A percentile compares a stretch with the other conserved stretches of the same genome.
Evolutionary conservation across 2,888 invertebrate genomes (phyloP).

Genomic region (Prosopocoilus inquinatus): DNA sequence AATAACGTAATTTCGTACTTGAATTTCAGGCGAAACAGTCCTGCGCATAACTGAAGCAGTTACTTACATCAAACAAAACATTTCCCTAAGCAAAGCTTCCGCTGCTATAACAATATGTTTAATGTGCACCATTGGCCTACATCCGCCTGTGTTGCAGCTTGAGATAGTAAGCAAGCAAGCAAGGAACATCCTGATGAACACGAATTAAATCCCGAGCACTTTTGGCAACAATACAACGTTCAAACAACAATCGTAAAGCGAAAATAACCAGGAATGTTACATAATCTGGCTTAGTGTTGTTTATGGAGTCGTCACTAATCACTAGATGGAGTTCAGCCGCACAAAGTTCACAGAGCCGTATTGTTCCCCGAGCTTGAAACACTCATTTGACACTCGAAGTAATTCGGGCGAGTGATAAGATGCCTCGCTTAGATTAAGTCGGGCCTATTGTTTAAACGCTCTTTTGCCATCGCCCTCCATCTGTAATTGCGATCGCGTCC

Average conservation of each 20-base stretch:
- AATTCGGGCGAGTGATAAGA: background rate
- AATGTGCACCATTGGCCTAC: constrained; percentile 1
- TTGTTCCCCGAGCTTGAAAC: constrained; percentile 18
- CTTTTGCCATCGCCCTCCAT: no score
- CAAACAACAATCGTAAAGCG: constrained; percentile 22
- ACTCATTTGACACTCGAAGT: constrained; percentile 8
- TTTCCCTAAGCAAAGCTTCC: background rate
- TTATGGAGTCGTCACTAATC: constrained; percentile 26
- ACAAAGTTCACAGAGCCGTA: constrained; percentile 19
- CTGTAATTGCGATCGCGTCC: no score
- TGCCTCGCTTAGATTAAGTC: no score
- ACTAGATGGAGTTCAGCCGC: constrained; percentile 23
- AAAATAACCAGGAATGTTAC: constrained; percentile 22
- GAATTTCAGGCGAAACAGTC: no score
- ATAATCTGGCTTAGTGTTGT: constrained; percentile 24
- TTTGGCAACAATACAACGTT: background rate
- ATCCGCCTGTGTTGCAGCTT: background rate
- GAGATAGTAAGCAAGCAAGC: background rate
- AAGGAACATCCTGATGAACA: background rate
- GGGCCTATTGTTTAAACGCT: no score
- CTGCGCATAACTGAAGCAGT: no score
- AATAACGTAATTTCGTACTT: no score
- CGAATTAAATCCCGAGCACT: constrained; percentile 1
- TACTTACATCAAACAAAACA: background rate
- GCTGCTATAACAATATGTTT: constrained; percentile 1